Base-by-base conservation (phyloP, 1,140 invertebrate species). In the Brachionus calyciflorus region DNA sequence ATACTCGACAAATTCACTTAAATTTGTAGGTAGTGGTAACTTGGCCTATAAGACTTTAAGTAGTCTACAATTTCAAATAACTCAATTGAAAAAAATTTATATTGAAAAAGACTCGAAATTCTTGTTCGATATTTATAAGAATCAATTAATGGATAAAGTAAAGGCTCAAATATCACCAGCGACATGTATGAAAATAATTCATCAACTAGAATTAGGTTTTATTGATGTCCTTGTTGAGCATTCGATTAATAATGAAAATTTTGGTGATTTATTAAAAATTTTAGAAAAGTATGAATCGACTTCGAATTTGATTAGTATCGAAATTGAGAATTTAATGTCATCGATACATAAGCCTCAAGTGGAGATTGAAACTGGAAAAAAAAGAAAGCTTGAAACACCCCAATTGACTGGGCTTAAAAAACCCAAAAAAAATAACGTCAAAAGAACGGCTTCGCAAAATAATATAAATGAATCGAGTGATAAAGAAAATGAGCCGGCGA, bases 311-410 rank as follows among this genome's bases (percentile, higher is more conserved):
- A 65, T 65, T n/a, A 65, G 60, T 46, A 9, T 12, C n/a, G 60
- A 65, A 12, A 65, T 65, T 2, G 60, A 65, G n/a, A 65, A 65
- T 65, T 65, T 65, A 24, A 24, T 65, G 10, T 44, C 60, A 5
- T 37, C 33, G 9, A 37, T 37, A 5, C 33, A 37, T 9, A 37
- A 37, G 9, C 33, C 7, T 55, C 53, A 30, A 55, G 24, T n/a
- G n/a, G 26, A 30, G 2, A 28, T 28, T 12, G 19, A 5, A 2
- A 21, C 2, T 14, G 19, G 14, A 3, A 28, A 28, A 12, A 28
- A 14, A 55, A 26, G 44, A 24, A 65, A 65, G 24, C 33, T 19
- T 3, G 44, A 65, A 26, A 44, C 44, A 65, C 12, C 21, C 14
- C 7, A 65, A 37, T 44, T n/a, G n/a, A n/a, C n/a, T n/a, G n/a